Conservation (phyloP, 2,113 vertebrate genomes). For the Caretta caretta region DNA sequence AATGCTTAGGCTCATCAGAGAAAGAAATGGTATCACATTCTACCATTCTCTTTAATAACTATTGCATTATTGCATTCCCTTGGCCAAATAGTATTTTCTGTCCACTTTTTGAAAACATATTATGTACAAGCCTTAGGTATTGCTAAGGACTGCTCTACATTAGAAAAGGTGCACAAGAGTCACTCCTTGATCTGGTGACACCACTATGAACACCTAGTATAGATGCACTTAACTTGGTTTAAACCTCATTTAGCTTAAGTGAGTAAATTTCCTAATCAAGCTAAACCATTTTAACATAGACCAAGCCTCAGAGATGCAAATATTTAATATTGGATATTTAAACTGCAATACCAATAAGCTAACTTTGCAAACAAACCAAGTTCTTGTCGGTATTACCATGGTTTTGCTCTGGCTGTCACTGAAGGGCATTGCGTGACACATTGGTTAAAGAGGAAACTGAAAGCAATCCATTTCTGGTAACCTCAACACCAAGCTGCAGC, state of each 20-base stretch:
- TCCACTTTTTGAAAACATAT: background rate
- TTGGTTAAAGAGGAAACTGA: too few species aligned
- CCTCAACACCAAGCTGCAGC: too few species aligned
- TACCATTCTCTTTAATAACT: background rate
- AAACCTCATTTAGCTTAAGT: background rate
- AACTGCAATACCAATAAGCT: too few species aligned
- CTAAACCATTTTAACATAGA: conserved; percentile 20
- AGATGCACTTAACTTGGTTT: background rate
- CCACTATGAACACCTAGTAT: background rate
- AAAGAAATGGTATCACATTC: background rate
- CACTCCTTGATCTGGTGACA: background rate
- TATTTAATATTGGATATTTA: too few species aligned
- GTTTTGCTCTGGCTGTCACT: too few species aligned
- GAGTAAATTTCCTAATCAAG: background rate
- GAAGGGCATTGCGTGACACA: too few species aligned
- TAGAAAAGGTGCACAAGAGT: too few species aligned
- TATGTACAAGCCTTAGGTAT: background rate
- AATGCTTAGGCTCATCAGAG: fast-evolving
- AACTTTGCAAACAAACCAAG: too few species aligned
- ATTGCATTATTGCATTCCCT: background rate
- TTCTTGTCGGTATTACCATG: too few species aligned
- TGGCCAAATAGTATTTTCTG: background rate
- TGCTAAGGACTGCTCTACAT: background rate
- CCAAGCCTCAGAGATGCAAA: background rate
- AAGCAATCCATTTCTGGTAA: too few species aligned